Percentiles rank a stretch among this genome's conserved stretches.
Conservation (phyloP, 2,113 vertebrate genomes). For the Pelobates fuscus region DNA sequence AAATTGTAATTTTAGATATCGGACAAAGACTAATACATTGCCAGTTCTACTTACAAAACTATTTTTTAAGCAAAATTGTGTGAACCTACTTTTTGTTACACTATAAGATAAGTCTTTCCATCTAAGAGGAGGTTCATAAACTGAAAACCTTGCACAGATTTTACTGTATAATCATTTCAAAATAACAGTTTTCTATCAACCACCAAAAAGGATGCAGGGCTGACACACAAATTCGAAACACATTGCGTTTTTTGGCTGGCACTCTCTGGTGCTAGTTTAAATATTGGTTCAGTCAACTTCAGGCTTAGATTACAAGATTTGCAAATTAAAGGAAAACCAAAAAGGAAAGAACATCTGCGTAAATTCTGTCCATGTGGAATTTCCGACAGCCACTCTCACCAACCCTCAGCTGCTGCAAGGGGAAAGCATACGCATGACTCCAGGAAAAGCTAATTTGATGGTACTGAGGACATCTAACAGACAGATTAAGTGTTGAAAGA, state of each 20-base stretch:
- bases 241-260: constrained; percentile 86
- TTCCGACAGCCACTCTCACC: constrained; percentile 64
- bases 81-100: background rate
- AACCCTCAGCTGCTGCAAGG: constrained; percentile 50
- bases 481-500: constrained; percentile 42
- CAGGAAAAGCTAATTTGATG: constrained; percentile 30
- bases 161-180: constrained; percentile 85
- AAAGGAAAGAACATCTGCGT: constrained; percentile 78
- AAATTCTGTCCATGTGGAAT: constrained; percentile 72
- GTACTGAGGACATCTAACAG: constrained; percentile 31
- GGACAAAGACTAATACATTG: constrained; percentile 8
- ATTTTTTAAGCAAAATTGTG: constrained; percentile 1
- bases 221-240: constrained; percentile 97
- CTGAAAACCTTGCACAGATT: constrained; percentile 73
- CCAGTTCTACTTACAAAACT: background rate
- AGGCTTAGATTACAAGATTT: constrained; percentile 96
- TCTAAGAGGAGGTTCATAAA: constrained; percentile 66
- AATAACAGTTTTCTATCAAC: constrained; percentile 86
- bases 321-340: constrained; percentile 93
- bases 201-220: constrained; percentile 86
- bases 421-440: constrained; percentile 17
- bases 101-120: constrained; percentile 16
- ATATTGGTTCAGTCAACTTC: constrained; percentile 84
- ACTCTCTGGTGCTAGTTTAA: constrained; percentile 75
- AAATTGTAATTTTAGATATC: background rate